A percentile compares a stretch with the other conserved stretches of the same genome.
phyloP scores from a whole-genome alignment of 1,140 invertebrate genomes.

The Drosophila kepulauana region DNA sequence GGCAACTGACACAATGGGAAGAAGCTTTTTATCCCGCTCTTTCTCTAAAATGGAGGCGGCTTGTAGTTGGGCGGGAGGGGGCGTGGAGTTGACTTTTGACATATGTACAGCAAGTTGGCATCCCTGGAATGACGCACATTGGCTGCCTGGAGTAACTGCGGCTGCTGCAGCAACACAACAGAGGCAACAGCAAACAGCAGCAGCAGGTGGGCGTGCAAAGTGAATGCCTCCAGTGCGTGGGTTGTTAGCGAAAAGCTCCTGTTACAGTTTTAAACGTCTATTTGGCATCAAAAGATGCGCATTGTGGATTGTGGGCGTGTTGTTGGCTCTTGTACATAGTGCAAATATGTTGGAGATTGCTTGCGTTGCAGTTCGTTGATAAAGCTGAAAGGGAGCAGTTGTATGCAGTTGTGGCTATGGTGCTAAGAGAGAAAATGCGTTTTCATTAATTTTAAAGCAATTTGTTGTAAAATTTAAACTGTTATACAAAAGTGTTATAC shows the following conservation, averaged over 20 bases:
- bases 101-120: slow-evolving; percentile 36
- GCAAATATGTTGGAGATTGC: neutral
- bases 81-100: slow-evolving; percentile 41
- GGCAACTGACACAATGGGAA: neutral
- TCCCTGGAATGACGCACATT: slow-evolving; percentile 32
- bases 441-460: no score
- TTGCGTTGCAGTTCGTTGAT: slow-evolving; percentile 3
- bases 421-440: neutral
- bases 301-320: neutral
- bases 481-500: no score
- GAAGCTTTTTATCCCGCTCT: slow-evolving; percentile 24
- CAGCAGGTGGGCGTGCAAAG: slow-evolving; percentile 9
- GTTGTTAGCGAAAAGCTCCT: slow-evolving; percentile 16
- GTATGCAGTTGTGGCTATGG: neutral
- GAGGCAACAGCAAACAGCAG: neutral
- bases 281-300: neutral
- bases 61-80: no score
- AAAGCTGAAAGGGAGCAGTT: neutral
- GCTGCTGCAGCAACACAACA: neutral
- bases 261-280: slow-evolving; percentile 4
- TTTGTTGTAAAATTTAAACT: no score
- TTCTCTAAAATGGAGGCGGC: neutral
- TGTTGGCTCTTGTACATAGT: neutral
- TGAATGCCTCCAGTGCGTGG: slow-evolving; percentile 1
- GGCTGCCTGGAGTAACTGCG: slow-evolving; percentile 8